These are phyloP conservation scores for Centropyge bicolor DNA, from an alignment of 2,797 vertebrate genomes.

Conservation along the genomic window DNA sequence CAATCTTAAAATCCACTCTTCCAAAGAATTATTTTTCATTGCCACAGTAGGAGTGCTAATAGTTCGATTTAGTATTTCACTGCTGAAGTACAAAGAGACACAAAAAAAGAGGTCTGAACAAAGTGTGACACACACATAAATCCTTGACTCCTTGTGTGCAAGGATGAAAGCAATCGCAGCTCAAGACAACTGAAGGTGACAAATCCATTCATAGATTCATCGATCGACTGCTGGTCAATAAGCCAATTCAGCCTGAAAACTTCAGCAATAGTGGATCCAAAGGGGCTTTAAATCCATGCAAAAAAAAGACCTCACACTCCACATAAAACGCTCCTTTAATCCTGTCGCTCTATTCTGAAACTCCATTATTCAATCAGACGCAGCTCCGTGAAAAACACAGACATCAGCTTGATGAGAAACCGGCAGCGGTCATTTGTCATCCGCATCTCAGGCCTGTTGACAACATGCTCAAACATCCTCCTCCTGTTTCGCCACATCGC, in stretches of 20 bases:
- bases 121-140: neutral
- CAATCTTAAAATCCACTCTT: neutral
- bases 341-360: conserved; percentile 28
- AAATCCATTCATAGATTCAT: conserved; percentile 64
- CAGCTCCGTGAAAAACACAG: conserved; percentile 62
- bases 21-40: neutral
- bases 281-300: conserved; percentile 30
- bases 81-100: conserved; percentile 7
- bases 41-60: neutral
- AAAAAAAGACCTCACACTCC: conserved; percentile 3
- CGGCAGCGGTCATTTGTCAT: conserved; percentile 77
- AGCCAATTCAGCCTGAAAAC: conserved; percentile 35
- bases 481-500: conserved; percentile 56
- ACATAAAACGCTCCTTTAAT: conserved; percentile 53
- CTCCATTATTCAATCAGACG: conserved; percentile 62
- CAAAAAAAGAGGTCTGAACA: neutral
- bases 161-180: conserved; percentile 39
- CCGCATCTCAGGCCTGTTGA: conserved; percentile 72
- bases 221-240: conserved; percentile 61
- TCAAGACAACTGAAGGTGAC: conserved; percentile 49
- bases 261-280: conserved; percentile 37
- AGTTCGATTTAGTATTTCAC: conserved; percentile 1
- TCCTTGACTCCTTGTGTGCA: conserved; percentile 19
- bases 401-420: conserved; percentile 69
- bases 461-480: conserved; percentile 74